Conservation (phyloP, 1,140 invertebrate species). For the Meteorus sp. region DNA sequence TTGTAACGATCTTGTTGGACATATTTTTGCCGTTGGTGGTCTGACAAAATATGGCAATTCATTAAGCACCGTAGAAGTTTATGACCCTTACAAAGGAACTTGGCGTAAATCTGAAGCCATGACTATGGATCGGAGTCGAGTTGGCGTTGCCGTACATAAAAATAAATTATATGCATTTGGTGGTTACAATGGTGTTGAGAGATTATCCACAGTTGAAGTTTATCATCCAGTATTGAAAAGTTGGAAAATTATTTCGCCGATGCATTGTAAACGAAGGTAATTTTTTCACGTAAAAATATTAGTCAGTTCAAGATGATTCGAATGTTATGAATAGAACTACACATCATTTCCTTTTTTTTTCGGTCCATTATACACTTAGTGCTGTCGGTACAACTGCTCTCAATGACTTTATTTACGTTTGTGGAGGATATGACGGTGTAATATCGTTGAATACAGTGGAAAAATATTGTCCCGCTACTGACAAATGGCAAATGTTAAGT, state of each 20-base stretch:
- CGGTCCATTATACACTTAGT: too few relatives aligned
- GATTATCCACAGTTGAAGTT: slow-evolving; percentile 85
- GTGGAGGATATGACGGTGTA: slow-evolving; percentile 88
- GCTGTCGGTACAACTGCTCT: slow-evolving; percentile 84
- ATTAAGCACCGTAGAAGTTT: slow-evolving; percentile 85
- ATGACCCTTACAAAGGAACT: slow-evolving; percentile 71
- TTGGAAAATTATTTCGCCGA: slow-evolving; percentile 80
- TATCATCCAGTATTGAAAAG: slow-evolving; percentile 74
- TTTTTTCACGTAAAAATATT: background rate
- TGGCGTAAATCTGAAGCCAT: slow-evolving; percentile 84
- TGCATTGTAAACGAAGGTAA: slow-evolving; percentile 82
- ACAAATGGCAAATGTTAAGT: slow-evolving; percentile 72
- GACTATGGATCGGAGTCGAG: slow-evolving; percentile 76
- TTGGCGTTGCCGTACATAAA: slow-evolving; percentile 82
- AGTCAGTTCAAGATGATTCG: background rate
- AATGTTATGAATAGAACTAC: background rate
- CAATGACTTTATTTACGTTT: slow-evolving; percentile 81
- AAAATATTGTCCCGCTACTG: slow-evolving; percentile 75
- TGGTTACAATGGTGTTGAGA: slow-evolving; percentile 80
- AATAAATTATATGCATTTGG: slow-evolving; percentile 76
- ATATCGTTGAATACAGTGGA: slow-evolving; percentile 85
- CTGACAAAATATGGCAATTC: slow-evolving; percentile 85
- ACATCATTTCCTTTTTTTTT: slow-evolving; percentile 27
- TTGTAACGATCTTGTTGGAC: slow-evolving; percentile 74
- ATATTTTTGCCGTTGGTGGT: slow-evolving; percentile 88